Conservation (phyloP, 1,140 invertebrate species). For the Hylaeus anthracinus region DNA sequence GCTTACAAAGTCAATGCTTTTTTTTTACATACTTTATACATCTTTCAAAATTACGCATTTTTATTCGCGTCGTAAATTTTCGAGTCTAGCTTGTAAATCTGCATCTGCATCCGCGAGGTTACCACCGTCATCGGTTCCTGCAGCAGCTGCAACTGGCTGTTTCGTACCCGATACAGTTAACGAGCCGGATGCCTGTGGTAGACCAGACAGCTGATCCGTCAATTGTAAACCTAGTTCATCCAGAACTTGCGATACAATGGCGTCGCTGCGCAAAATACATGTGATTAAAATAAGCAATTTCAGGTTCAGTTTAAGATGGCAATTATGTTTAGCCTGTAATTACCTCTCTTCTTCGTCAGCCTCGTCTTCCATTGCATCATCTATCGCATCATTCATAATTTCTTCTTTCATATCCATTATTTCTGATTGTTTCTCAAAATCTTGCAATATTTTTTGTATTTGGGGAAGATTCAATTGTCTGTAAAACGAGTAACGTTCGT, state of each 20-base stretch:
- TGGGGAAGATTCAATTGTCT: constrained; percentile 98
- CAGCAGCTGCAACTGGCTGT: constrained; percentile 82
- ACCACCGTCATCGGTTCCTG: constrained; percentile 80
- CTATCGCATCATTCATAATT: constrained; percentile 99
- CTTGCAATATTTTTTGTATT: constrained; percentile 99
- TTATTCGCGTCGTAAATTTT: constrained; percentile 95
- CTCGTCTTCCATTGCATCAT: constrained; percentile 99
- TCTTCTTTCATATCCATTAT: constrained; percentile 99
- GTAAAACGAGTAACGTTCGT: constrained; percentile 45
- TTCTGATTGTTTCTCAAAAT: constrained; percentile 99
- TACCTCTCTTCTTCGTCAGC: constrained; percentile 99
- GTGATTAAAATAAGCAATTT: not conserved
- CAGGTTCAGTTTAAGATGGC: not conserved
- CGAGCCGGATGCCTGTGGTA: constrained; percentile 86
- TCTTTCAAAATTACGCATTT: not conserved
- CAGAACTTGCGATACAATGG: constrained; percentile 95
- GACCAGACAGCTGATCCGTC: constrained; percentile 91
- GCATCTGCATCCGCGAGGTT: constrained; percentile 93
- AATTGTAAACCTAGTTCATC: constrained; percentile 98
- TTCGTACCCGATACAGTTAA: constrained; percentile 77
- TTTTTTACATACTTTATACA: constrained; percentile 39
- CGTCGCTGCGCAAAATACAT: constrained; percentile 84
- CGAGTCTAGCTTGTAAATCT: constrained; percentile 95
- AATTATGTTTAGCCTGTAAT: constrained; percentile 17
- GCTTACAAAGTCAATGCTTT: not conserved